Conservation (phyloP, 2,113 vertebrate genomes). For the Xiphophorus maculatus region DNA sequence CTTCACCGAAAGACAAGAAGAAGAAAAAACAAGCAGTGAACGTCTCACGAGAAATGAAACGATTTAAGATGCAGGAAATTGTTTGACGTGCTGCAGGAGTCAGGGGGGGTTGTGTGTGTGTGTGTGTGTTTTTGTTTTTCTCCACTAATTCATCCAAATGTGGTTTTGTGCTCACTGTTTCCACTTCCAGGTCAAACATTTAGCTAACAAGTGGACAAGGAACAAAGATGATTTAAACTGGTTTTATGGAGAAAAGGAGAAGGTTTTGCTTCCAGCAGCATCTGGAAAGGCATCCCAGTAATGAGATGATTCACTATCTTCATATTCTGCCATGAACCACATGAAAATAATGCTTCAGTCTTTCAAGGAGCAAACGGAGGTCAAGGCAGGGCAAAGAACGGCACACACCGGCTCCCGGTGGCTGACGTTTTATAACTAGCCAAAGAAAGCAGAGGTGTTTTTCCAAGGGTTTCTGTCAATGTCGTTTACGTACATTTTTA, state of each 20-base stretch:
- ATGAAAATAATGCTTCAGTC: constrained; percentile 37
- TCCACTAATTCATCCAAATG: constrained; percentile 8
- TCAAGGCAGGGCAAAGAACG: constrained; percentile 3
- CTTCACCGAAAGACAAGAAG: constrained; percentile 32
- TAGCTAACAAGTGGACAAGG: too few relatives aligned
- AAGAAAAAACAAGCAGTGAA: constrained; percentile 17
- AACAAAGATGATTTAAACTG: too few relatives aligned
- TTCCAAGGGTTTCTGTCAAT: too few relatives aligned
- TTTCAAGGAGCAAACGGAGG: constrained; percentile 15
- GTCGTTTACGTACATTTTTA: too few relatives aligned
- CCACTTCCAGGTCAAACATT: too few relatives aligned
- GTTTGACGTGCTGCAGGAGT: not conserved
- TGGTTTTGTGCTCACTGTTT: constrained; percentile 24
- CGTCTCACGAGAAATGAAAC: constrained; percentile 19
- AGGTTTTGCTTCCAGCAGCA: constrained; percentile 50
- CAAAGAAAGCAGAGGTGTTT: too few relatives aligned
- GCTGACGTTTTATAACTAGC: too few relatives aligned
- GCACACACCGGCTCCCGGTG: not conserved
- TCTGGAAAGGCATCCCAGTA: constrained; percentile 34
- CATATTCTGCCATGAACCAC: constrained; percentile 39
- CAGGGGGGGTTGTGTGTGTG: not conserved
- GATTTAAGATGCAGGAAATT: constrained; percentile 14
- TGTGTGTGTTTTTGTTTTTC: constrained; percentile 24
- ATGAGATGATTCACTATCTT: constrained; percentile 50
- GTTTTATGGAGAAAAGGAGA: too few relatives aligned